Evolutionary conservation across 2,888 invertebrate genomes (phyloP).

Genomic region (Octonoba sinensis): DNA sequence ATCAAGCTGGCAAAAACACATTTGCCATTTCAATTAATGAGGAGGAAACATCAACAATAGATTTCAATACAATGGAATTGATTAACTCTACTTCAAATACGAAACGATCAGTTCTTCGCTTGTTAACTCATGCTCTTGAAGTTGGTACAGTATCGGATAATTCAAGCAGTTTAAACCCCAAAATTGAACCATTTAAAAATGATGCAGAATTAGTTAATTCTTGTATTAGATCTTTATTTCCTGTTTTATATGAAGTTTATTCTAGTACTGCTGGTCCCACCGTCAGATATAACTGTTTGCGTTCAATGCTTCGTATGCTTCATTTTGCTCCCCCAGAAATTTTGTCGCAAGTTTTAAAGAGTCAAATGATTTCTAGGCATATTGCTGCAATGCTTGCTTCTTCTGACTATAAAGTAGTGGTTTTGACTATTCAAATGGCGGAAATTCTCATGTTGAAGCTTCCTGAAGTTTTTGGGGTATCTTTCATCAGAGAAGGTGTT

Average conservation of each 20-base stretch:
- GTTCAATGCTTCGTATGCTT: slow-evolving; percentile 95
- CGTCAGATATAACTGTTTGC: slow-evolving; percentile 95
- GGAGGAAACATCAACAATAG: slow-evolving; percentile 92
- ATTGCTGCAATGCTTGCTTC: slow-evolving; percentile 99
- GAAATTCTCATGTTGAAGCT: slow-evolving; percentile 96
- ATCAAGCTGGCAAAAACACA: slow-evolving; percentile 93
- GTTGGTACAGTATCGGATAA: slow-evolving; percentile 30
- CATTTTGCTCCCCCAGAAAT: slow-evolving; percentile 92
- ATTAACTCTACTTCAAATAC: slow-evolving; percentile 97
- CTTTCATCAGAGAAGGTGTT: slow-evolving; percentile 96
- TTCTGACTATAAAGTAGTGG: slow-evolving; percentile 94
- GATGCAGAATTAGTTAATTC: slow-evolving; percentile 80
- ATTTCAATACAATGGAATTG: slow-evolving; percentile 97
- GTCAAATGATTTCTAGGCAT: slow-evolving; percentile 88
- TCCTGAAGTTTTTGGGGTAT: slow-evolving; percentile 93
- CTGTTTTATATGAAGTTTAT: slow-evolving; percentile 97
- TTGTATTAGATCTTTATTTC: slow-evolving; percentile 85
- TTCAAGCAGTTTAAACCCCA: slow-evolving; percentile 69
- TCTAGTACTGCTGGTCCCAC: slow-evolving; percentile 98
- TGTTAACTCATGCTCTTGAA: slow-evolving; percentile 71
- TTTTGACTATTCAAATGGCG: slow-evolving; percentile 96
- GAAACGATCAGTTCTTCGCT: slow-evolving; percentile 88
- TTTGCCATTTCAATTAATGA: slow-evolving; percentile 84
- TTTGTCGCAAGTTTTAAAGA: slow-evolving; percentile 80
- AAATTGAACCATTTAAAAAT: slow-evolving; percentile 80